Evolutionary conservation across 2,113 vertebrate species (phyloP).

Genomic region (Cariama cristata): DNA sequence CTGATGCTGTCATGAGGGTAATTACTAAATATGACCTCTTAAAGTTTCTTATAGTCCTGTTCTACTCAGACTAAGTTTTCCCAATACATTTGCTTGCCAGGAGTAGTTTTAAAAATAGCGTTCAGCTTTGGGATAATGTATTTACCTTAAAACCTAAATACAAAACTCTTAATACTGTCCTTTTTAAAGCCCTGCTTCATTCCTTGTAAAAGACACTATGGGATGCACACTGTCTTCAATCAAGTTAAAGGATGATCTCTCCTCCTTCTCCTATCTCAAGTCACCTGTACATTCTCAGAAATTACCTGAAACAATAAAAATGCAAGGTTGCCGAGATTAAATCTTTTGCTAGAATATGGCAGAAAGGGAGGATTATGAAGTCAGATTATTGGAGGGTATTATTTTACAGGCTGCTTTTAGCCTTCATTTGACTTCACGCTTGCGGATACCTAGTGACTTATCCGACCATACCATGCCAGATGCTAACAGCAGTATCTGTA

Average conservation of each 20-base stretch:
- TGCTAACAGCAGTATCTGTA: no score
- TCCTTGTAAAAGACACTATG: background rate
- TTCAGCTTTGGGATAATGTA: background rate
- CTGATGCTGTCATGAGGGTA: background rate
- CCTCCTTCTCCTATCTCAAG: background rate
- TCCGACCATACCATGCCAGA: background rate
- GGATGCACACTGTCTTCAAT: background rate
- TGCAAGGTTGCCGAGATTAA: background rate
- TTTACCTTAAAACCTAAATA: background rate
- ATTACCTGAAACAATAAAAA: background rate
- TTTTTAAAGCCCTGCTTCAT: background rate
- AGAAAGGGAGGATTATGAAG: background rate
- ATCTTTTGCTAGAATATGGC: background rate
- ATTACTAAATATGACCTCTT: background rate
- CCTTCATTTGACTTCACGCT: background rate
- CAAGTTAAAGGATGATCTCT: background rate
- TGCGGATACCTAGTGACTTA: background rate
- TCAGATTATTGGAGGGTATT: background rate
- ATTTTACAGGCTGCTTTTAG: background rate
- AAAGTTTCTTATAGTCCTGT: background rate
- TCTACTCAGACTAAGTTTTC: background rate
- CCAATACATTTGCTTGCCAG: background rate
- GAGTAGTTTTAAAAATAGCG: background rate
- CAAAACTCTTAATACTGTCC: background rate
- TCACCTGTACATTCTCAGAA: background rate